Evolutionary conservation across 53 echinoderm and acorn worm species (phyloP).

Genomic region (Holothuria scabra): DNA sequence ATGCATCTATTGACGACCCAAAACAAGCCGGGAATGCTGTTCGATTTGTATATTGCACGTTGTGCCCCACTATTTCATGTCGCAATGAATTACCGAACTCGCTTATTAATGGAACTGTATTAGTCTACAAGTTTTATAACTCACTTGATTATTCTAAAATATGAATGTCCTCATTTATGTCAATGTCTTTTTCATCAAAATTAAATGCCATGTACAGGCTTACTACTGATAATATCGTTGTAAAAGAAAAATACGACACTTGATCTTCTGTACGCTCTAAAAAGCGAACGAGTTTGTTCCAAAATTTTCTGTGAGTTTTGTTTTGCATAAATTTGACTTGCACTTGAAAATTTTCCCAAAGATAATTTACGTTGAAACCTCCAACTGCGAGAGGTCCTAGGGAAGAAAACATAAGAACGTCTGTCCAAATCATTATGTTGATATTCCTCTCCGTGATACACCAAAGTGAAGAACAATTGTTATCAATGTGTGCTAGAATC

Average conservation of each 20-base stretch:
- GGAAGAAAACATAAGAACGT: slow-evolving; percentile 25
- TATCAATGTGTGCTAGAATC: no score
- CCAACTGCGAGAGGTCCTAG: slow-evolving; percentile 20
- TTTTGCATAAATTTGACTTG: slow-evolving; percentile 13
- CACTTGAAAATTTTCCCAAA: slow-evolving; percentile 28
- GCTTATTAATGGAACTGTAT: no score
- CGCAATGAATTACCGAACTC: no score
- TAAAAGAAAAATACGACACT: slow-evolving; percentile 5
- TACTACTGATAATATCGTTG: not conserved
- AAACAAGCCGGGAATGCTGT: no score
- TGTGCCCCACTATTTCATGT: no score
- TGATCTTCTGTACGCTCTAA: not conserved
- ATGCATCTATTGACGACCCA: no score
- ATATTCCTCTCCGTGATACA: not conserved
- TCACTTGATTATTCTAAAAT: no score
- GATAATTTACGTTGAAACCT: slow-evolving; percentile 11
- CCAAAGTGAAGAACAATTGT: not conserved
- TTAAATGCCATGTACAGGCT: not conserved
- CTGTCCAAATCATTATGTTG: slow-evolving; percentile 31
- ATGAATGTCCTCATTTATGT: no score
- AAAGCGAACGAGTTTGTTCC: not conserved
- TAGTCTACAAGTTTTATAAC: no score
- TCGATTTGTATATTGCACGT: no score
- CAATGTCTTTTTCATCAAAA: no score
- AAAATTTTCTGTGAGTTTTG: not conserved